Percentiles rank a stretch among this genome's conserved stretches.
Evolutionary conservation across 2,113 vertebrate species (phyloP).

Genomic region (Cyanoderma ruficeps): DNA sequence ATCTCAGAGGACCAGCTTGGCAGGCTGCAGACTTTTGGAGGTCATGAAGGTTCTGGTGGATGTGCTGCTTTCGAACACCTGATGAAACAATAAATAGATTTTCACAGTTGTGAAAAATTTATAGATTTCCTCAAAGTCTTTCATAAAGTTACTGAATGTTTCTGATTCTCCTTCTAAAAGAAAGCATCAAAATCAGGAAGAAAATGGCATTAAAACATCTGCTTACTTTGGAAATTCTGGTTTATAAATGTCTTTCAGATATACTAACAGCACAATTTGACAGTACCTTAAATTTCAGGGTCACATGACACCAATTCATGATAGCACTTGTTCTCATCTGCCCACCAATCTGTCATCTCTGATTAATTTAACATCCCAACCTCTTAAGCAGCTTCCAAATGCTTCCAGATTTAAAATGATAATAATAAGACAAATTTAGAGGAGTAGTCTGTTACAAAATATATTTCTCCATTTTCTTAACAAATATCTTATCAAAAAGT

Average conservation of each 20-base stretch:
- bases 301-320: neutral
- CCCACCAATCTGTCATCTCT: neutral
- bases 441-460: neutral
- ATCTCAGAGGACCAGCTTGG: neutral
- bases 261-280: neutral
- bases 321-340: neutral
- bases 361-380: conserved; percentile 1
- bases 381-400: neutral
- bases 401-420: neutral
- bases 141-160: neutral
- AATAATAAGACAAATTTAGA: neutral
- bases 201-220: neutral
- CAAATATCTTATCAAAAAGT: neutral
- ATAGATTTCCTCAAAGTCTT: neutral
- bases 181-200: neutral
- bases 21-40: neutral
- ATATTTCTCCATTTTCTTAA: neutral
- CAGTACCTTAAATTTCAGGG: neutral
- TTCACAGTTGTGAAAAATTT: neutral
- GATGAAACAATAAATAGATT: neutral
- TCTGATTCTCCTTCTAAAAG: neutral
- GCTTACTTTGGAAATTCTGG: neutral
- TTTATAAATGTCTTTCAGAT: neutral
- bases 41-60: neutral
- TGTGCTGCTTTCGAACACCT: neutral